Evolutionary conservation across 2,113 vertebrate genomes (phyloP), one percentile per base, ranked within the genome.

Genomic region (Cheirogaleus medius): DNA sequence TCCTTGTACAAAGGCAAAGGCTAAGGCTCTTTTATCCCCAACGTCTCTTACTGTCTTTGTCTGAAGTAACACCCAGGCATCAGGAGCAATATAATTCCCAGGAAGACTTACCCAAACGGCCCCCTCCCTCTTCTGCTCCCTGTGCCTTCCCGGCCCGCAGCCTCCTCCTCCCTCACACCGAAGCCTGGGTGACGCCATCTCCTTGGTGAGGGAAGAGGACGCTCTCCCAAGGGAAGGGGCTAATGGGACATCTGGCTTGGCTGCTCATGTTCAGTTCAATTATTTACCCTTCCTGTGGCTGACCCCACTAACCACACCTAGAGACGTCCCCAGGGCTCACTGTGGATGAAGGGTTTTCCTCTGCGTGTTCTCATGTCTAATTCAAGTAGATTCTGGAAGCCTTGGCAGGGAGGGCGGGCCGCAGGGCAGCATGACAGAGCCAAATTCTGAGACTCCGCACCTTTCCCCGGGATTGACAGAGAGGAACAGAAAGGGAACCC

Each of bases 181-280:
- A 58, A 73, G 37, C 20, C 44, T 37, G 29, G 21, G 32, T 42
- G 42, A 77, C 8, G 4, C 37, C 27, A 23, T 64, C 32, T 54
- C 15, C 17, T n/a, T 3, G 14, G n/a, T 32, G 69, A 32, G 32
- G 32, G 32, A 58, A 58, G 39, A 13, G 17, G 11, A 87, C 17
- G 86, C 29, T 73, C 37, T 87, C 49, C 42, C 32, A 34, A 29
- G 25, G 87, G 58, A 54, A 77, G 73, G 52, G 37, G 68, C 74
- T 63, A 77, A 82, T 39, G 47, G 60, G 42, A 90, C 47, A 52
- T 66, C n/a, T 73, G 81, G 60, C 44, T 29, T 78, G 77, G 54
- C 56, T 69, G 66, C 66, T 82, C n/a, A 13, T 29, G 60, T 78
- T 74, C 81, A 58, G 47, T 66, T 87, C 18, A 39, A 42, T 80